Conservation (phyloP, 2,113 vertebrate species). For the Pelmatolapia mariae region DNA sequence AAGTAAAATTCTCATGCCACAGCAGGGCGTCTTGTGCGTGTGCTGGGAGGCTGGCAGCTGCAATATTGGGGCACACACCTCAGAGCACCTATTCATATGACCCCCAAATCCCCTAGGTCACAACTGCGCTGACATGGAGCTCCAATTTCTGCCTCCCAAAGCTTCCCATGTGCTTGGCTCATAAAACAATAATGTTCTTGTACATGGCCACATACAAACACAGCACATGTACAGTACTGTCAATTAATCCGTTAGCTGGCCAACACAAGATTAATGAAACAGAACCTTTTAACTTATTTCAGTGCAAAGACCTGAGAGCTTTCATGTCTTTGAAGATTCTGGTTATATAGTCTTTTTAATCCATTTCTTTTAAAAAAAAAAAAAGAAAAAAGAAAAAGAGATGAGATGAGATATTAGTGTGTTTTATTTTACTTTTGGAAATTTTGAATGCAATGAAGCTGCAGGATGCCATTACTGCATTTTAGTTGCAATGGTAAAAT, state of each 20-base stretch:
- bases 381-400: neutral
- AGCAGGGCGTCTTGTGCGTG: conserved; percentile 16
- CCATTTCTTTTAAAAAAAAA: neutral
- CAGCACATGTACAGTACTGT: neutral
- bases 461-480: neutral
- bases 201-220: conserved; percentile 5
- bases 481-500: neutral
- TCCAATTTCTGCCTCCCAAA: conserved; percentile 59
- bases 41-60: conserved; percentile 62
- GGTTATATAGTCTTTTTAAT: neutral
- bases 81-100: conserved; percentile 62
- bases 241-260: neutral
- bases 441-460: neutral
- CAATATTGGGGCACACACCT: conserved; percentile 39
- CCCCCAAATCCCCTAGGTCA: conserved; percentile 63
- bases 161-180: neutral
- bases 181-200: conserved; percentile 16
- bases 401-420: neutral
- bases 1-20: conserved; percentile 46
- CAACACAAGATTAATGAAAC: neutral
- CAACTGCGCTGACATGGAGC: conserved; percentile 43
- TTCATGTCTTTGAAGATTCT: neutral
- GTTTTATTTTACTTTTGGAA: neutral
- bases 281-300: neutral
- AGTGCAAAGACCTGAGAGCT: neutral